Base-by-base conservation (phyloP, 1,140 invertebrate species). In the Notospermus geniculatus region DNA sequence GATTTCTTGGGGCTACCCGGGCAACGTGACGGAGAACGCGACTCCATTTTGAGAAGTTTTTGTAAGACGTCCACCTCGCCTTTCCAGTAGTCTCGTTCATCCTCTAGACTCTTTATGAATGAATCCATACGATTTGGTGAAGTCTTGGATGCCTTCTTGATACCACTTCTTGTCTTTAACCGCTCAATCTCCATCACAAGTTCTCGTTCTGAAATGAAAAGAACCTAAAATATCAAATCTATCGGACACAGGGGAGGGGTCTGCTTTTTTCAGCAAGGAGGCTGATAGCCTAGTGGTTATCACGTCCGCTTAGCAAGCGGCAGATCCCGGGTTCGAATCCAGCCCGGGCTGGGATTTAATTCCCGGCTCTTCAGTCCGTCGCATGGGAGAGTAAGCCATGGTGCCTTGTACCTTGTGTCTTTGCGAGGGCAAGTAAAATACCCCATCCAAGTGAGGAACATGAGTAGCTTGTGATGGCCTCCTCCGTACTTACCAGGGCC, bases 1-100 rank as follows among this genome's bases (percentile, higher is more conserved):
- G 70, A 70, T 22, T 63, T 56, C 19, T 64, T 41, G 0, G 69
- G 69, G 43, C 70, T 72, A 7, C 64, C 29, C 28, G 59, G 56
- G 30, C 59, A 60, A 17, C 66, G 50, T 2, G 69, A 53, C 23
- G 71, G 69, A 45, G 19, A n/a, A 41, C 39, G 17, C 19, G 70
- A 65, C 30, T 71, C 71, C 22, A 67, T 66, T 15, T 71, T 67
- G 25, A 77, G 55, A 62, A 75, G 66, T 60, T 73, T 71, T 65
- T 79, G 74, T 27, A 81, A 64, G 13, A 65, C 67, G n/a, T 77
- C 71, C 0, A 74, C 72, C 67, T 81, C 80, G n/a, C 72, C 71
- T 55, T 74, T 70, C 67, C 76, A 82, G 58, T 80, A 81, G 63
- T 82, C 78, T n/a, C 80, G 61, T 64, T 82, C 80, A 54, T 80